Evolutionary conservation across 1,140 invertebrate genomes (phyloP).

Genomic region (Calliopsis andreniformis): DNA sequence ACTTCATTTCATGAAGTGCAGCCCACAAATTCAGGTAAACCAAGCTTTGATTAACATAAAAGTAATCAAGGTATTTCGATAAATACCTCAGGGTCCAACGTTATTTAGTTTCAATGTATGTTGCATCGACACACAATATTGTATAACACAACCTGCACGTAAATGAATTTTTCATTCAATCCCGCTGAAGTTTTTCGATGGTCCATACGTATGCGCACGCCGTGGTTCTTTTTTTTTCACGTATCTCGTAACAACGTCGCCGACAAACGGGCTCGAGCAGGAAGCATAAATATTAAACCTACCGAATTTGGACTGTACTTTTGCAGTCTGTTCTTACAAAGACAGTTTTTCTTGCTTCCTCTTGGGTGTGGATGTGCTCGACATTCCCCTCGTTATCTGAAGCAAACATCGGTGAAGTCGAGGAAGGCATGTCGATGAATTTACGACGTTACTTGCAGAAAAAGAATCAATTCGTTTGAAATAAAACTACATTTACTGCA

Average conservation of each 20-base stretch:
- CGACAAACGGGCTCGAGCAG: slow-evolving; percentile 19
- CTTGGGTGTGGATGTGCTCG: background rate
- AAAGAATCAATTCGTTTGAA: background rate
- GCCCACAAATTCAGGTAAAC: too few species aligned
- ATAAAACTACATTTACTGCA: background rate
- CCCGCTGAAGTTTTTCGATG: background rate
- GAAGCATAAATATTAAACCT: slow-evolving; percentile 36
- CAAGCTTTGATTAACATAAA: too few species aligned
- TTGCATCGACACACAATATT: too few species aligned
- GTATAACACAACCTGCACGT: background rate
- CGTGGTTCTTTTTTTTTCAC: slow-evolving; percentile 4
- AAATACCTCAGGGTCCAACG: too few species aligned
- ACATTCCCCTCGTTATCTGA: slow-evolving; percentile 13
- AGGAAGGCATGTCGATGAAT: background rate
- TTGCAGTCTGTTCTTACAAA: background rate
- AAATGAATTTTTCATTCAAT: background rate
- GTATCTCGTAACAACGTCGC: slow-evolving; percentile 2
- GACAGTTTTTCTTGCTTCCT: slow-evolving; percentile 10
- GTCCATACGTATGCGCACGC: background rate
- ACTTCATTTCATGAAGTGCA: too few species aligned
- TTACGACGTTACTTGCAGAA: background rate
- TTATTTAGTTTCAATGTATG: too few species aligned
- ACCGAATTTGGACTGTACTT: slow-evolving; percentile 17
- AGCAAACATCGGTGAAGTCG: background rate
- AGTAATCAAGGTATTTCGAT: too few species aligned